These are phyloP conservation scores for Peromyscus attwateri DNA, from an alignment of 2,797 vertebrate genomes.

Conservation along the genomic window DNA sequence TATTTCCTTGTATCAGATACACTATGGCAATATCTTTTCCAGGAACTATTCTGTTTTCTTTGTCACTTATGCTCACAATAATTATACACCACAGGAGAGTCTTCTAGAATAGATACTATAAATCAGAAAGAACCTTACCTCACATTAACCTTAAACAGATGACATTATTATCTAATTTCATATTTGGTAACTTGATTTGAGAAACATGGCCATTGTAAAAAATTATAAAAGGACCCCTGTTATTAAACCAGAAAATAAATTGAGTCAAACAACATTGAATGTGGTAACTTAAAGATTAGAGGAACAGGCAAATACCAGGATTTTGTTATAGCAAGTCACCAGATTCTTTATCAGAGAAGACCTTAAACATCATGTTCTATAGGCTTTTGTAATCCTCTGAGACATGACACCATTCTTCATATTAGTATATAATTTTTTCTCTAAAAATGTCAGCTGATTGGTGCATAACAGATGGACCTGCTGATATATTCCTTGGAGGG, in stretches of 20 bases:
- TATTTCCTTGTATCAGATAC: slow-evolving; percentile 41
- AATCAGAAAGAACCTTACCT: slow-evolving; percentile 48
- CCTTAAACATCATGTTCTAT: neutral
- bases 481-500: neutral
- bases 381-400: slow-evolving; percentile 13
- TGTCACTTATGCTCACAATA: slow-evolving; percentile 42
- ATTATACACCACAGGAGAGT: slow-evolving; percentile 41
- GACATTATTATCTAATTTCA: slow-evolving; percentile 49
- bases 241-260: slow-evolving; percentile 47
- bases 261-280: neutral
- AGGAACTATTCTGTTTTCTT: slow-evolving; percentile 43
- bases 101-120: slow-evolving; percentile 43
- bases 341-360: neutral
- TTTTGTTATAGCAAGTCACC: neutral
- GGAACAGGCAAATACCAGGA: neutral
- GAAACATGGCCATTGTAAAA: slow-evolving; percentile 60
- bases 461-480: neutral
- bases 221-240: slow-evolving; percentile 46
- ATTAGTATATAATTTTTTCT: neutral
- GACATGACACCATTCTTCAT: neutral
- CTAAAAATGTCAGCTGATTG: neutral
- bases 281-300: neutral
- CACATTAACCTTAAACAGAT: slow-evolving; percentile 38
- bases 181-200: slow-evolving; percentile 57
- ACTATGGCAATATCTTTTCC: slow-evolving; percentile 36